A percentile compares a stretch with the other conserved stretches of the same genome.
Conservation (phyloP, 2,888 invertebrate genomes). For the Agrochola circellaris region DNA sequence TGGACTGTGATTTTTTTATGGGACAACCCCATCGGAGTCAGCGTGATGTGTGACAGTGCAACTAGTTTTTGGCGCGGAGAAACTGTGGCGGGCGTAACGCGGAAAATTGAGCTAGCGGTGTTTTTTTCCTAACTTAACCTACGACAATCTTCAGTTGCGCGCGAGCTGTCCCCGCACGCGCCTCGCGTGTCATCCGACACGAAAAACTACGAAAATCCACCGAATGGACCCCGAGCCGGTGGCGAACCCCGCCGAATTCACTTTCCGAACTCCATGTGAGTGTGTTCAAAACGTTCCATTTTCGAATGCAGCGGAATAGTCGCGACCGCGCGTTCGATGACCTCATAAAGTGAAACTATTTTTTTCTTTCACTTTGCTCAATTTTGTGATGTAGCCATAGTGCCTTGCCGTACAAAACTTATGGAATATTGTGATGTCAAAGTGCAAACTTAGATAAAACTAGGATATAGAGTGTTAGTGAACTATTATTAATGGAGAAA, state of each 20-base stretch:
- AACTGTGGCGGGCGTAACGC: constrained; percentile 79
- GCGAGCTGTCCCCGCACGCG: constrained; percentile 87
- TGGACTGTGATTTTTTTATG: constrained; percentile 68
- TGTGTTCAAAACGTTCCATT: constrained; percentile 77
- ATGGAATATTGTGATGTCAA: constrained; percentile 85
- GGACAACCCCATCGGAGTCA: constrained; percentile 53
- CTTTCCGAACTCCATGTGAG: constrained; percentile 75
- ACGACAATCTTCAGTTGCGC: constrained; percentile 90
- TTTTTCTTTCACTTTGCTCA: constrained; percentile 85
- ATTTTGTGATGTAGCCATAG: constrained; percentile 88
- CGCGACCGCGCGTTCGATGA: constrained; percentile 79
- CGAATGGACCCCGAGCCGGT: constrained; percentile 81
- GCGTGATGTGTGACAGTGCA: constrained; percentile 70
- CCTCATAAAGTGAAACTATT: constrained; percentile 83
- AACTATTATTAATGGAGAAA: constrained; percentile 73
- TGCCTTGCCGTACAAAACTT: constrained; percentile 87
- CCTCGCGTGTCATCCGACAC: constrained; percentile 77
- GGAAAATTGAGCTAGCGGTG: constrained; percentile 88
- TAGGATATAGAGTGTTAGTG: constrained; percentile 82
- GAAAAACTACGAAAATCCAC: constrained; percentile 80
- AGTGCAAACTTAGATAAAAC: constrained; percentile 86
- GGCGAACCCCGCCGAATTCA: constrained; percentile 77
- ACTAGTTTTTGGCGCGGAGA: constrained; percentile 80
- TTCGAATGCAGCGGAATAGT: constrained; percentile 79
- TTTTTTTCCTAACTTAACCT: constrained; percentile 89